Conservation (phyloP, 2,888 invertebrate species). For the Drosophila prostipennis region DNA sequence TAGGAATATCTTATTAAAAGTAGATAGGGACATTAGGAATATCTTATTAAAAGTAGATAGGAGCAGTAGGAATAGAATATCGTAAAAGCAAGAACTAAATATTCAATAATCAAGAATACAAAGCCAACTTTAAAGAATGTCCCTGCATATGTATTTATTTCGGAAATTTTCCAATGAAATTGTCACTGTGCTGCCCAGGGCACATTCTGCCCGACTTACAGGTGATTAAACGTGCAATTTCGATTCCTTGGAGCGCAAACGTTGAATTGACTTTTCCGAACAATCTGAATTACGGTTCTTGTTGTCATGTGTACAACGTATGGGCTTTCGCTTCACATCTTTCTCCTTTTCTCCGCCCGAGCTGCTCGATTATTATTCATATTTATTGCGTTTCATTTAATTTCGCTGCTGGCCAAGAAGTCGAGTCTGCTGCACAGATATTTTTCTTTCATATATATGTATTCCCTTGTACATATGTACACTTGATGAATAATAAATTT, state of each 20-base stretch:
- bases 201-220: conserved; percentile 55
- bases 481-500: conserved; percentile 63
- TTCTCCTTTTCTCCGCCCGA: conserved; percentile 10
- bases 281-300: conserved; percentile 47
- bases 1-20: no score
- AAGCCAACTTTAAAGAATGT: not conserved
- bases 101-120: no score
- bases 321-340: conserved; percentile 2
- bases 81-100: no score
- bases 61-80: no score
- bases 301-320: conserved; percentile 23
- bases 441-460: not conserved
- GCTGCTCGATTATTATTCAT: conserved; percentile 59
- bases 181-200: conserved; percentile 10
- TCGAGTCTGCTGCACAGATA: conserved; percentile 10
- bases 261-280: conserved; percentile 67
- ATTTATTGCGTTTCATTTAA: conserved; percentile 56
- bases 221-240: conserved; percentile 65
- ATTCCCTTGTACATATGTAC: conserved; percentile 15
- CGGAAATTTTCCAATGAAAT: not conserved
- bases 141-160: not conserved
- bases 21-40: no score
- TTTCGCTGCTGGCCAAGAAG: conserved; percentile 33
- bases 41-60: no score
- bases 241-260: conserved; percentile 28